Conservation (phyloP, 2,113 vertebrate species). For the Pollachius pollachius region DNA sequence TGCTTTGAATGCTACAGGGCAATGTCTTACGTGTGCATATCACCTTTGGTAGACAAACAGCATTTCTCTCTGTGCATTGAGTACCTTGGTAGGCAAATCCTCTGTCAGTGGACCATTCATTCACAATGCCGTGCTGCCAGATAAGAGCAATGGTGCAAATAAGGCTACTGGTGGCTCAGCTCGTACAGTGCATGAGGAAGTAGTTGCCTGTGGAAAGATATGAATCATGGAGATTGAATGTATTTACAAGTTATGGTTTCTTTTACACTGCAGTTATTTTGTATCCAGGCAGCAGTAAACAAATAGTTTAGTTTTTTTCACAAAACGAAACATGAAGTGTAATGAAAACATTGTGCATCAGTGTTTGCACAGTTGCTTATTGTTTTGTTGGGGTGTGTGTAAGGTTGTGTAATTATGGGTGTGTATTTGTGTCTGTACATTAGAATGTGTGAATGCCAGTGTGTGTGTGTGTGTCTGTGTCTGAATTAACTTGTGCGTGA, state of each 20-base stretch:
- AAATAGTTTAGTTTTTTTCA: conserved; percentile 9
- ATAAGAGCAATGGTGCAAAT: conserved; percentile 48
- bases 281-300: conserved; percentile 51
- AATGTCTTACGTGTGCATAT: too few species aligned
- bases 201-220: conserved; percentile 12
- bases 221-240: conserved; percentile 17
- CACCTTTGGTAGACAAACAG: neutral
- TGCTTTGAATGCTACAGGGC: too few species aligned
- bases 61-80: conserved; percentile 15
- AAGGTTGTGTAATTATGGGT: conserved; percentile 13
- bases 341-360: conserved; percentile 42
- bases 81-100: conserved; percentile 41
- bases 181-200: conserved; percentile 19
- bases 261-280: neutral
- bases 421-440: neutral
- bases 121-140: conserved; percentile 28
- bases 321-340: conserved; percentile 31
- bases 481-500: conserved; percentile 21
- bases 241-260: neutral
- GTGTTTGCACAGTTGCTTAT: conserved; percentile 20
- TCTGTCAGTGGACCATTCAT: conserved; percentile 33
- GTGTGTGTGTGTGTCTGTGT: conserved; percentile 9
- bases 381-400: conserved; percentile 30
- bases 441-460: neutral
- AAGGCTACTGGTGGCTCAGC: conserved; percentile 21